Evolutionary conservation across 2,113 vertebrate species (phyloP).

Genomic region (Carassius gibelio): DNA sequence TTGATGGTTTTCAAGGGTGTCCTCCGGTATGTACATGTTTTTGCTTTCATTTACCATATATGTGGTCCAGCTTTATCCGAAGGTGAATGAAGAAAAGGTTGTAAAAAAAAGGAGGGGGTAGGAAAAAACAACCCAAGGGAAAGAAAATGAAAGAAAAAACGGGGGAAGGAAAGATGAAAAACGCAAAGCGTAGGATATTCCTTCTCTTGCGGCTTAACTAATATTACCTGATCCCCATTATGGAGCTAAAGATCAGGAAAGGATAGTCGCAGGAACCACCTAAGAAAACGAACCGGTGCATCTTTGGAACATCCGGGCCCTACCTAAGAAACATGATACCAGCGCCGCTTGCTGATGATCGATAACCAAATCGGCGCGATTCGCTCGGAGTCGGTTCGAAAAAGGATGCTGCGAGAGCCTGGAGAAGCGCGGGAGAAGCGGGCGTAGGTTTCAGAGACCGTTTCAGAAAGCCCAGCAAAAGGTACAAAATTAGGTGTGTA

Average conservation of each 20-base stretch:
- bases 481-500: background rate
- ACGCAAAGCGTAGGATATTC: conserved; percentile 55
- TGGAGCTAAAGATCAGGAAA: conserved; percentile 82
- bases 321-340: conserved; percentile 81
- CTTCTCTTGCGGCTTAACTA: conserved; percentile 59
- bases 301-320: conserved; percentile 90
- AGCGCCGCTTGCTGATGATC: conserved; percentile 81
- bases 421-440: conserved; percentile 47
- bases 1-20: conserved; percentile 92
- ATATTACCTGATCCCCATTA: conserved; percentile 93
- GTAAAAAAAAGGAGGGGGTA: conserved; percentile 29
- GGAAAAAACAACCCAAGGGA: conserved; percentile 34
- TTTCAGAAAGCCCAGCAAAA: conserved; percentile 52
- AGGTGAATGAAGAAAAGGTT: conserved; percentile 68
- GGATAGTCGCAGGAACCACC: conserved; percentile 81
- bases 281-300: conserved; percentile 83
- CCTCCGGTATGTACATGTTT: conserved; percentile 90
- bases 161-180: conserved; percentile 52
- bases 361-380: conserved; percentile 58
- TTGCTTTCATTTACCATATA: conserved; percentile 89
- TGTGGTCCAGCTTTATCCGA: conserved; percentile 80
- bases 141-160: conserved; percentile 48
- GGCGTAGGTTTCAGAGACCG: conserved; percentile 44
- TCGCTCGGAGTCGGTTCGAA: conserved; percentile 67
- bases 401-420: conserved; percentile 54